Evolutionary conservation across 2,113 vertebrate species (phyloP), one percentile per base, ranked within the genome.

Genomic region (Hiodon tergisus): DNA sequence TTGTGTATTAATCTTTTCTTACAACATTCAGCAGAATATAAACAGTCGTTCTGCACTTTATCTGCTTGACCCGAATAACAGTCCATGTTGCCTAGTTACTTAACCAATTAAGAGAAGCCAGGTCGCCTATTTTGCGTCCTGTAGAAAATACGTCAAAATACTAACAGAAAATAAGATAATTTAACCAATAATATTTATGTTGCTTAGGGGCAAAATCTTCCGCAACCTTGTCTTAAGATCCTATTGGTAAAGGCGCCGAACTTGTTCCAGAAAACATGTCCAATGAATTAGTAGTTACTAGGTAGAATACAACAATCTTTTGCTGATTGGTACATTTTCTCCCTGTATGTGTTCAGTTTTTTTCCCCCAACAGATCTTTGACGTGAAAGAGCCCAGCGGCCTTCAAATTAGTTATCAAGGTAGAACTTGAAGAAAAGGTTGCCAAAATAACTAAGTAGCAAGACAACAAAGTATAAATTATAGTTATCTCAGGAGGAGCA

Each of bases 401-500:
- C 78, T 81, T 71, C 67, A 70, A 81, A 79, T 75, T 61, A 81
- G 83, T 79, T 82, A 61, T 68, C 50, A 80, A 75, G 72, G 76
- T 73, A 76, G 78, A 70, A 57, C 52, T 59, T 54, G 58, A 69
- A 46, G 77, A 71, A 71, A 81, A 81, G 78, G 80, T 81, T 57
- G 77, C 70, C 71, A 61, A 75, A 67, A 70, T 61, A 82, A 82
- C 81, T 77, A 76, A 83, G 67, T 81, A 86, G 60, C 75, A 65
- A 65, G 67, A 77, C 46, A 72, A 78, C 82, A 67, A 71, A 72
- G 80, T 81, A 46, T 69, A n/a, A 46, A 54, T 91, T 90, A 89
- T 90, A 63, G 58, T 71, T 78, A 83, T 82, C 73, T 76, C 82
- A 85, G 81, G 85, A 82, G 84, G 85, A 88, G 81, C 73, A 90